Evolutionary conservation across 1,140 invertebrate genomes (phyloP).

Genomic region (Cryptotermes secundus): DNA sequence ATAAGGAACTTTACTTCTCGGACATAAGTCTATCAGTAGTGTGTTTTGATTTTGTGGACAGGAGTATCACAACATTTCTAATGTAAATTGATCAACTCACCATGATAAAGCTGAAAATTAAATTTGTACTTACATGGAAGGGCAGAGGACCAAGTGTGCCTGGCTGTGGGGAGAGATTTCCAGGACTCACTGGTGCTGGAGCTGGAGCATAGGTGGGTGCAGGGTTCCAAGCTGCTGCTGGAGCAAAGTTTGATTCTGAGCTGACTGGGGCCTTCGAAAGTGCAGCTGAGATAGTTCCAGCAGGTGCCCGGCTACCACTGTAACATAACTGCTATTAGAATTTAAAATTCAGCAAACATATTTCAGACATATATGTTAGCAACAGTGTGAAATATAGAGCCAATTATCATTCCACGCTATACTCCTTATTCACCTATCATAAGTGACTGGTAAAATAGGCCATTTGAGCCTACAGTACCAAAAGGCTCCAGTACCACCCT

Average conservation of each 20-base stretch:
- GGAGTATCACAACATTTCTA: no score
- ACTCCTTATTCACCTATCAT: no score
- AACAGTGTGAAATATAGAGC: no score
- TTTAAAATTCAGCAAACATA: not conserved
- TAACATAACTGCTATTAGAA: not conserved
- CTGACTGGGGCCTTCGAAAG: constrained; percentile 46
- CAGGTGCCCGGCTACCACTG: constrained; percentile 53
- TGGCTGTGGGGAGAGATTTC: constrained; percentile 43
- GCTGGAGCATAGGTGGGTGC: constrained; percentile 37
- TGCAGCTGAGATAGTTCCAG: constrained; percentile 64
- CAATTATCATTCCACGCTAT: no score
- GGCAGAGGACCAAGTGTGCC: constrained; percentile 46
- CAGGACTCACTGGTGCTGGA: constrained; percentile 37
- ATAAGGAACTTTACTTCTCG: no score
- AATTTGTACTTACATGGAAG: constrained; percentile 46
- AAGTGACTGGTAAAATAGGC: no score
- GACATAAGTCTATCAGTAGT: no score
- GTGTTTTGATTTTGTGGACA: no score
- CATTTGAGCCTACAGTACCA: no score
- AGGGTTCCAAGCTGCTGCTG: constrained; percentile 48
- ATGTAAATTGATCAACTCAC: not conserved
- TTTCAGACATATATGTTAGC: no score
- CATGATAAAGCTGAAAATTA: not conserved
- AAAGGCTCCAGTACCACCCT: no score
- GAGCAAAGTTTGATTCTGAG: constrained; percentile 39